Evolutionary conservation across 2,797 vertebrate genomes (phyloP), one percentile per base, ranked within the genome.

Genomic region (Apogon hyalosoma): DNA sequence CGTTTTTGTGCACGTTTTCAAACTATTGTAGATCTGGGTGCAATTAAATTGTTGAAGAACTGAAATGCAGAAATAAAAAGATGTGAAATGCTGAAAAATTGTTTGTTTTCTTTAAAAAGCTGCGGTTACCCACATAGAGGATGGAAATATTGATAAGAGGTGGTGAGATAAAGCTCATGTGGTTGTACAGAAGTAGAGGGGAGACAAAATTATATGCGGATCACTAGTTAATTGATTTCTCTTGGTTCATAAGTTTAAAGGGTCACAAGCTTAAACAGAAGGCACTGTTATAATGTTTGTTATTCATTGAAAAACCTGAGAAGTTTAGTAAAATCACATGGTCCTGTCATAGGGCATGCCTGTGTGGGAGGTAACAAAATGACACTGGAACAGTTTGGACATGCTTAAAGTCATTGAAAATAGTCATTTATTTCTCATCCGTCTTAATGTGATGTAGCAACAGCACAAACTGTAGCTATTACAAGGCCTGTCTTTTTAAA

Each of bases 21-120:
- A 93, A 94, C 87, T 92, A 94, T 94, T 94, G 92, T 94, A 95
- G 94, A 94, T 93, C 90, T 94, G 93, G 93, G 93, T 95, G 94
- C 92, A 93, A 93, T 90, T 91, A 89, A 94, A 93, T 92, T 93
- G 91, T 93, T 93, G 89, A 93, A 89, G 88, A 94, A 92, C 81
- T 89, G 86, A 93, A 94, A 94, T 93, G 88, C 92, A 92, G 88
- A 94, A 95, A 94, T 93, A 92, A 94, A 88, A 93, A 89, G 81
- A 92, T 93, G 92, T 95, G 91, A 95, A 93, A 94, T 92, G 92
- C 92, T 93, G 67, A 87, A 90, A 83, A 43, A 58, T 52, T 40
- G 0, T 5, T 57, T 57, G 42, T 14, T 59, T 4, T 33, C 15
- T 38, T 51, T 16, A 11, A 36, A 2, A 14, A 33, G n/a, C 8